phyloP scores from a whole-genome alignment of 2,113 vertebrate genomes.

The Antechinus stuartii region DNA sequence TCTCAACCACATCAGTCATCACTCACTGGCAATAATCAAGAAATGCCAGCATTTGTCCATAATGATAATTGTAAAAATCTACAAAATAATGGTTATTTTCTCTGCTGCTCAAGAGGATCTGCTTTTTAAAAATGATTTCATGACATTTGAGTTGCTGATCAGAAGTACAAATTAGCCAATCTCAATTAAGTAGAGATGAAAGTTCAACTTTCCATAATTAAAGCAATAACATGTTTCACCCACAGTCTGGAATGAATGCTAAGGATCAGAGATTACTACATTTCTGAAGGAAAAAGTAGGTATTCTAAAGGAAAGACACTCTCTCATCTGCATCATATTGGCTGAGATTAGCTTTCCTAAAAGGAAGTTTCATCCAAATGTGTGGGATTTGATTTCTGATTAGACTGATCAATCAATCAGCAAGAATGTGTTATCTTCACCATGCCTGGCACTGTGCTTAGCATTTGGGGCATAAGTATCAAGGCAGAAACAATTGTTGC shows the following conservation, averaged over 20 bases:
- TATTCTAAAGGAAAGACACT: conserved; percentile 5
- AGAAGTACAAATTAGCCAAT: conserved; percentile 53
- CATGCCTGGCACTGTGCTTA: not conserved
- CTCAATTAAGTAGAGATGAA: conserved; percentile 50
- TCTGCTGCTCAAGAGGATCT: not conserved
- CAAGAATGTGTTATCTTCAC: not conserved
- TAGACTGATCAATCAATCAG: not conserved
- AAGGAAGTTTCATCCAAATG: not conserved
- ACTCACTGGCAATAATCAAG: conserved; percentile 15
- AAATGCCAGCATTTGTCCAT: conserved; percentile 10
- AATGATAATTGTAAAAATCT: not conserved
- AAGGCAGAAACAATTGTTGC: not conserved
- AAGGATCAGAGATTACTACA: conserved; percentile 10
- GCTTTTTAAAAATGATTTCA: conserved; percentile 14
- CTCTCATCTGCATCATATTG: not conserved
- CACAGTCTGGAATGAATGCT: conserved; percentile 28
- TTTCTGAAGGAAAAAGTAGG: not conserved
- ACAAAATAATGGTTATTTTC: not conserved
- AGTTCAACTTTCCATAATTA: conserved; percentile 58
- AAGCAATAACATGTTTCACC: conserved; percentile 51
- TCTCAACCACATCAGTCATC: conserved; percentile 43
- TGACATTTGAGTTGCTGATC: conserved; percentile 53
- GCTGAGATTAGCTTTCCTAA: conserved; percentile 10
- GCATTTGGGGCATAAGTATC: not conserved
- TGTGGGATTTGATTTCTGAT: conserved; percentile 27